Base-by-base conservation (phyloP, 2,888 invertebrate species). In the Agrotis exclamationis region DNA sequence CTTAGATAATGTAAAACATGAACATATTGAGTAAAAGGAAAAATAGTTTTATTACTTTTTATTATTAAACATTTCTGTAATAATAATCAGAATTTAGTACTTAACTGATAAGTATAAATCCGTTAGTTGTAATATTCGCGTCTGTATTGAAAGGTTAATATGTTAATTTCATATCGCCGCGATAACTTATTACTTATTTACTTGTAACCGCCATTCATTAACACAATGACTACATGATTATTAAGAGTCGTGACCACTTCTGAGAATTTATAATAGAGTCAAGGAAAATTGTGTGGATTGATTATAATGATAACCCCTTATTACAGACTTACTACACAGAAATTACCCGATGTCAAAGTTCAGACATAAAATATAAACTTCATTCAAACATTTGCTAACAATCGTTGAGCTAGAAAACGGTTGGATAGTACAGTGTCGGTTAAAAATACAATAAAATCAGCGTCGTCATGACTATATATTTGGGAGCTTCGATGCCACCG, bases 91-190 rank as follows among this genome's bases (percentile, higher is more conserved):
- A 3, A n/a, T 45, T 16, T 18, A 58, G 33, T 4, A 33, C 13
- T 24, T 28, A 24, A 53, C 45, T 20, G 60, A 74, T 71, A 71
- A n/a, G 39, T 13, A 73, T 16, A 69, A 76, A 76, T 73, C 51
- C 44, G 57, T 20, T 71, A 13, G 28, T 16, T 63, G 44, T 28
- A 74, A 18, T 74, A 69, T 74, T 65, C 63, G 65, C 47, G 22
- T 33, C 53, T 63, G 33, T 74, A 72, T 68, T 60, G 51, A n/a
- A 33, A 50, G 72, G 83, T 84, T 72, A 74, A 70, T 44, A 65
- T 70, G 76, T 79, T 75, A 79, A 82, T 76, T 50, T 62, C 24
- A 54, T 64, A 67, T 77, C 63, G 20, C 20, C 9, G 44, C 20
- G 79, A 79, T 79, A 77, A 71, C n/a, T 48, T 58, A 58, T 33